phyloP scores from a whole-genome alignment of 2,888 invertebrate species.

The Doris montereyensis region DNA sequence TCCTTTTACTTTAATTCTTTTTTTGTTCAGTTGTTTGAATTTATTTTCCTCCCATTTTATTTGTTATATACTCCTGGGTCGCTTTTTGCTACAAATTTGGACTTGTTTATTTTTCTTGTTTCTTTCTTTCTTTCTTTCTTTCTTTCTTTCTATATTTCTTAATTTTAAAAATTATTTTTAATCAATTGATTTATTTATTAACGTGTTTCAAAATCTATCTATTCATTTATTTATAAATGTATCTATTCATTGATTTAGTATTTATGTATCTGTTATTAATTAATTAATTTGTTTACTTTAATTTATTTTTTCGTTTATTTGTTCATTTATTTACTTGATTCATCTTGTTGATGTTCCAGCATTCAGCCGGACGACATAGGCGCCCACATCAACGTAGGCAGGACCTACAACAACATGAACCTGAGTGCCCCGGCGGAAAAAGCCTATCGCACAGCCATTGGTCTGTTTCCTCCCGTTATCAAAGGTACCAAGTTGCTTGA shows the following conservation, averaged over 20 bases:
- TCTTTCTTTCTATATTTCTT: not conserved
- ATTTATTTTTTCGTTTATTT: too few relatives aligned
- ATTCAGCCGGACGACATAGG: slow-evolving; percentile 97
- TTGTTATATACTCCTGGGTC: too few relatives aligned
- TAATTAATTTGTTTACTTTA: not conserved
- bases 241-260: too few relatives aligned
- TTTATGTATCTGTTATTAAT: too few relatives aligned
- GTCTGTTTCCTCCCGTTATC: slow-evolving; percentile 68
- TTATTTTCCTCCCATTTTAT: too few relatives aligned
- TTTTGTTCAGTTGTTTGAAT: too few relatives aligned
- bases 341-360: slow-evolving; percentile 66
- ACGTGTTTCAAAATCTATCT: not conserved
- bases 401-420: slow-evolving; percentile 93
- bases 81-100: too few relatives aligned
- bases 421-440: slow-evolving; percentile 91
- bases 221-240: too few relatives aligned
- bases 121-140: not conserved
- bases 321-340: too few relatives aligned
- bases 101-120: not conserved
- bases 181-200: not conserved
- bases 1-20: too few relatives aligned
- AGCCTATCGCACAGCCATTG: slow-evolving; percentile 84
- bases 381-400: slow-evolving; percentile 96
- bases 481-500: slow-evolving; percentile 60
- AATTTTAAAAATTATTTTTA: not conserved